These are phyloP conservation scores for Pelmatolapia mariae DNA, from an alignment of 2,113 vertebrate species.

Conservation along the genomic window DNA sequence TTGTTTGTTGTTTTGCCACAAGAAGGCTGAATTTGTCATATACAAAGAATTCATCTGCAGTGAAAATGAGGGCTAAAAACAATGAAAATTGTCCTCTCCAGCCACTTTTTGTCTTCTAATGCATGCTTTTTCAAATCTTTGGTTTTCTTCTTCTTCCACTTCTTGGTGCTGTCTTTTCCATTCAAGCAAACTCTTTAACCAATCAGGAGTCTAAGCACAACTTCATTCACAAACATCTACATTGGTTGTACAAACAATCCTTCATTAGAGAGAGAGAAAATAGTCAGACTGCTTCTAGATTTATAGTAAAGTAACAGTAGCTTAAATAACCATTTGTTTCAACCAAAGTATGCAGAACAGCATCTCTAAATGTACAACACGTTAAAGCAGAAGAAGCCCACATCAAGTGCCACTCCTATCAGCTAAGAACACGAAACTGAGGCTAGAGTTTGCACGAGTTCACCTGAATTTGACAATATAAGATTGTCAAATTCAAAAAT, in stretches of 20 bases:
- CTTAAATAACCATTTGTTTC: not conserved
- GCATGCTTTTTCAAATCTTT: not conserved
- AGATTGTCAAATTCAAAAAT: fast-evolving
- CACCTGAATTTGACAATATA: not conserved
- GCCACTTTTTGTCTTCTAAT: not conserved
- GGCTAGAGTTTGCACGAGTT: not conserved
- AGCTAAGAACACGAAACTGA: not conserved
- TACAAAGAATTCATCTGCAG: not conserved
- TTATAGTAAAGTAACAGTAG: not conserved
- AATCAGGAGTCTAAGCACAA: not conserved
- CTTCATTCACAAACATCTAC: not conserved
- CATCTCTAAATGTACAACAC: not conserved
- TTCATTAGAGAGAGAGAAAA: not conserved
- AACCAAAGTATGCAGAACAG: not conserved
- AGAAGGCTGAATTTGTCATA: not conserved
- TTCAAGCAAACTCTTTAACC: not conserved
- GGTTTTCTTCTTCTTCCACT: not conserved
- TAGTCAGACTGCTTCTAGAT: not conserved
- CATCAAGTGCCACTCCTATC: not conserved
- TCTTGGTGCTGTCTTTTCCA: not conserved
- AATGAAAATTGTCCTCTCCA: not conserved
- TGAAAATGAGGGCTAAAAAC: not conserved
- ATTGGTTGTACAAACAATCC: not conserved
- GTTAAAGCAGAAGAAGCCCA: not conserved
- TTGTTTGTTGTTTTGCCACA: not conserved